Base-by-base conservation (phyloP, 2,888 invertebrate genomes). In the Siphlonurus alternatus region DNA sequence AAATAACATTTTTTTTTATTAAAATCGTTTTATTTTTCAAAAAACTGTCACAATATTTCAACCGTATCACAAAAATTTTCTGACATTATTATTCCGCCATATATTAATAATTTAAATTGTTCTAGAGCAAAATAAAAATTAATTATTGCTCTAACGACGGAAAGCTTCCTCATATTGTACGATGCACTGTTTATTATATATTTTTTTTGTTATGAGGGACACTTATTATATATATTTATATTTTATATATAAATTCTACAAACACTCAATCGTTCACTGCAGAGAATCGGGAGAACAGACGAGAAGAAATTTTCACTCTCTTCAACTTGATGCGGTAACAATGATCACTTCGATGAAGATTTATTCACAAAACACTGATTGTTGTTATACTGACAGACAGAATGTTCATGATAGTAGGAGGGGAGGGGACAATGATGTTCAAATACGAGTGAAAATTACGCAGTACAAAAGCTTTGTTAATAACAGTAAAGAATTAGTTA, bases 51-150 rank as follows among this genome's bases (percentile, higher is more conserved):
- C 56, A 56, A 22, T 22, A 56, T 56, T 56, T 56, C 56, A 56
- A 56, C 56, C 22, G 56, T 56, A 56, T 56, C 56, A 56, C 56
- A 56, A 56, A 56, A 22, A 56, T 10, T 56, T 56, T 56, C 56
- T 56, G n/a, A 56, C 56, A 56, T 56, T 22, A 20, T 56, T 56
- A 7, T 56, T 20, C n/a, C 38, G 38, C 15, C 38, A 15, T 38
- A 38, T 38, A 10, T 38, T 38, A 10, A 10, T 38, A 10, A 10
- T 38, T 38, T 38, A 10, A 38, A 38, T 10, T 10, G 38, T 38
- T 38, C 38, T 10, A 38, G 38, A 38, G 38, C n/a, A n/a, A n/a
- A n/a, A n/a, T n/a, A n/a, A n/a, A n/a, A n/a, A n/a, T 38, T 38
- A 5, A 15, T 38, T 38, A 10, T 38, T 38, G 5, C 15, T 38